A percentile compares a stretch with the other conserved stretches of the same genome.
phyloP scores from a whole-genome alignment of 1,140 invertebrate genomes.

The Anthonomus grandis region DNA sequence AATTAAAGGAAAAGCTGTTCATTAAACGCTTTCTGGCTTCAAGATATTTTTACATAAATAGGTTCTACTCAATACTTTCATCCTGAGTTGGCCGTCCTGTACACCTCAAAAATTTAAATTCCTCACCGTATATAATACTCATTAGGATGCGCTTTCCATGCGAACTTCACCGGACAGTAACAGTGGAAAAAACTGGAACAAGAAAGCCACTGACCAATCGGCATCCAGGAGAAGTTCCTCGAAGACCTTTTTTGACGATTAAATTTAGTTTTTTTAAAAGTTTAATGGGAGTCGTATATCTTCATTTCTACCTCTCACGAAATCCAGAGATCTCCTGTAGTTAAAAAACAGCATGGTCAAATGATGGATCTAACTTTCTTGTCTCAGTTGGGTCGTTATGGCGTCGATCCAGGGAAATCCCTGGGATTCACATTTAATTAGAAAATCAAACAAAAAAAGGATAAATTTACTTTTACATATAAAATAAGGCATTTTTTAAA shows the following conservation, averaged over 20 bases:
- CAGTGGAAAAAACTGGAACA: constrained; percentile 90
- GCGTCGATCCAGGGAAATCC: constrained; percentile 93
- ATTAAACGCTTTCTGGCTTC: too few relatives aligned
- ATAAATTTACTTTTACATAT: too few relatives aligned
- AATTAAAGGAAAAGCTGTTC: too few relatives aligned
- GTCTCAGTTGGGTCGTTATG: constrained; percentile 83
- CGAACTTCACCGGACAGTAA: constrained; percentile 88
- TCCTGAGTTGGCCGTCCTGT: too few relatives aligned
- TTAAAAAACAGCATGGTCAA: constrained; percentile 85
- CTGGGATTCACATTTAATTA: too few relatives aligned
- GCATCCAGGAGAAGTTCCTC: constrained; percentile 85
- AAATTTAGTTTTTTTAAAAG: constrained; percentile 2
- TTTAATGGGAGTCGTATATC: constrained; percentile 48
- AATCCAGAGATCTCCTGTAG: constrained; percentile 83
- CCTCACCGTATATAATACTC: constrained; percentile 88
- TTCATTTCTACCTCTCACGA: constrained; percentile 95
- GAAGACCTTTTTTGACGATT: constrained; percentile 65
- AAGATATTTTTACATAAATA: too few relatives aligned
- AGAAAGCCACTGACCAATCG: constrained; percentile 91
- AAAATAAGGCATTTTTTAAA: too few relatives aligned
- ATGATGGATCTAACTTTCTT: constrained; percentile 91
- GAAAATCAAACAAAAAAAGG: too few relatives aligned
- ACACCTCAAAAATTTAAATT: too few relatives aligned
- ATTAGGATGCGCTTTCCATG: constrained; percentile 83
- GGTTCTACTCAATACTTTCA: too few relatives aligned